Evolutionary conservation across 2,888 invertebrate species (phyloP).

Genomic region (Taphrorychus bicolor): DNA sequence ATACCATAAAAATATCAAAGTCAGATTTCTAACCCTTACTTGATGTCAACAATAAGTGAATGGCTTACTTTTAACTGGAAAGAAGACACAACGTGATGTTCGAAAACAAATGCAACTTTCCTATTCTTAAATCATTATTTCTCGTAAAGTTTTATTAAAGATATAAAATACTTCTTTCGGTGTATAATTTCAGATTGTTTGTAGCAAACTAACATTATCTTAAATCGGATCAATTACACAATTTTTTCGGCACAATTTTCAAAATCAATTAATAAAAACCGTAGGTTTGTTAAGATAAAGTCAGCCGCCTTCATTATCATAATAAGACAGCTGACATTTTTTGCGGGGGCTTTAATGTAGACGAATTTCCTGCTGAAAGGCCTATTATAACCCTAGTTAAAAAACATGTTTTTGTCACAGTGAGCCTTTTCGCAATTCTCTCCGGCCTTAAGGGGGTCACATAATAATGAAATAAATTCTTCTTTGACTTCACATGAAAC

Average conservation of each 20-base stretch:
- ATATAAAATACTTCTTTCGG: not conserved
- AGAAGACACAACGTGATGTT: too few relatives aligned
- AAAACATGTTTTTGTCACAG: not conserved
- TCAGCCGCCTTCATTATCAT: not conserved
- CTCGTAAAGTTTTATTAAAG: too few relatives aligned
- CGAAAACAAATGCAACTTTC: too few relatives aligned
- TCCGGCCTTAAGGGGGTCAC: not conserved
- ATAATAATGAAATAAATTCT: conserved; percentile 4
- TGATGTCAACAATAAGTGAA: too few relatives aligned
- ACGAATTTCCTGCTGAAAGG: not conserved
- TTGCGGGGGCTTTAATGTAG: not conserved
- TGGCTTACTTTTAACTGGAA: too few relatives aligned
- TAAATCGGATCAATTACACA: not conserved
- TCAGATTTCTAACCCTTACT: too few relatives aligned
- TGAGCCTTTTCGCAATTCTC: not conserved
- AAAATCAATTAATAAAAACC: not conserved
- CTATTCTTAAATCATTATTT: too few relatives aligned
- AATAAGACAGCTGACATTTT: not conserved
- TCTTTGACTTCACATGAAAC: conserved; percentile 1
- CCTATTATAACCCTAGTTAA: not conserved
- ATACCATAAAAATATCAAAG: too few relatives aligned
- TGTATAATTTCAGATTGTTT: not conserved
- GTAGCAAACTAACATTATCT: not conserved
- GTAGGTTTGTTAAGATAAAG: not conserved
- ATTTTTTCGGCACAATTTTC: not conserved